phyloP scores from a whole-genome alignment of 2,113 vertebrate genomes.

The Neodon shergylaensis region DNA sequence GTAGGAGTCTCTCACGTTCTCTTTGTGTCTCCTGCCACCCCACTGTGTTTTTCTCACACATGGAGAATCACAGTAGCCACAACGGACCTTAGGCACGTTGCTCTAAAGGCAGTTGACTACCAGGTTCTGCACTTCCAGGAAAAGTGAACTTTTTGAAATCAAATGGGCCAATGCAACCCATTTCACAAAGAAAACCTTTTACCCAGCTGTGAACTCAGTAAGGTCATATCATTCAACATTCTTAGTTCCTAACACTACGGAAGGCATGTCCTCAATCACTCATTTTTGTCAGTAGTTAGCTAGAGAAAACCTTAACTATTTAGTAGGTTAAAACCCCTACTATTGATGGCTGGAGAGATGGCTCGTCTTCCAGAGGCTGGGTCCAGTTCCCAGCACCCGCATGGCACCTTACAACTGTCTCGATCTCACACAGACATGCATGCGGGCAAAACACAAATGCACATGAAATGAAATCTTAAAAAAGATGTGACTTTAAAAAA shows the following conservation, averaged over 20 bases:
- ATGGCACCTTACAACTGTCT: background rate
- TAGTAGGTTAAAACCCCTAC: background rate
- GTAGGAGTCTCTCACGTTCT: background rate
- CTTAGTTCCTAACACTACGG: background rate
- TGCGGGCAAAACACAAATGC: background rate
- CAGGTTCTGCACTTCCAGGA: too few relatives aligned
- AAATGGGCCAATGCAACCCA: background rate
- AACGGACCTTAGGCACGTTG: background rate
- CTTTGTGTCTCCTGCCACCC: background rate
- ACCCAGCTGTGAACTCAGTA: background rate
- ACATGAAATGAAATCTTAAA: background rate
- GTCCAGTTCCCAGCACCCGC: background rate
- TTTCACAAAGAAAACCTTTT: slow-evolving; percentile 7
- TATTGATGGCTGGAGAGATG: background rate
- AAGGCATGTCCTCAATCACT: background rate
- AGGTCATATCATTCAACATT: background rate
- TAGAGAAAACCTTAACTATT: background rate
- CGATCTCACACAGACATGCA: background rate
- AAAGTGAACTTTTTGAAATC: background rate
- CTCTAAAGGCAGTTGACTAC: background rate
- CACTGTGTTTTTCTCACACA: background rate
- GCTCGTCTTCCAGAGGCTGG: background rate
- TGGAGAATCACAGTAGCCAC: background rate
- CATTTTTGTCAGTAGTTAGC: background rate
- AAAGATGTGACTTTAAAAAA: background rate